A percentile compares a stretch with the other conserved stretches of the same genome.
Evolutionary conservation across 2,113 vertebrate genomes (phyloP).

Genomic region (Aldabrachelys gigantea): DNA sequence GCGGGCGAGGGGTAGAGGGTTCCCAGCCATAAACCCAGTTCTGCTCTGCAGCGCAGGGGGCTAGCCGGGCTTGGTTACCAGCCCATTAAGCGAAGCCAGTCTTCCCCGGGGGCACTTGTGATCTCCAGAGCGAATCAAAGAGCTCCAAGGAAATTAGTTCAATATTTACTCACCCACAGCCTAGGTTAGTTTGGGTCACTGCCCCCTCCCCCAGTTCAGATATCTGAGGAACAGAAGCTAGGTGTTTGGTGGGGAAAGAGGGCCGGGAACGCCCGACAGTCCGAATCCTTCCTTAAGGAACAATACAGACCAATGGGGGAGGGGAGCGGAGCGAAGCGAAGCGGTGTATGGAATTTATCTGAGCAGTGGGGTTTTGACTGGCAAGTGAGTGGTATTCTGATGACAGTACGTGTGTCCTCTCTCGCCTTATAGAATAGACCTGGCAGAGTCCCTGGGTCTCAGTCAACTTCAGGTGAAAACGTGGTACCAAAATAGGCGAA

Average conservation of each 20-base stretch:
- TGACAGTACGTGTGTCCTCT: background rate
- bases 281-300: background rate
- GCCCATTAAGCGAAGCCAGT: too few species aligned
- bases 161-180: too few species aligned
- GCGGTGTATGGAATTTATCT: too few species aligned
- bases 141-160: too few species aligned
- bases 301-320: background rate
- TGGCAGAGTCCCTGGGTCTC: constrained; percentile 97
- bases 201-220: background rate
- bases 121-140: too few species aligned
- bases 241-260: too few species aligned
- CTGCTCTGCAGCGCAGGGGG: background rate
- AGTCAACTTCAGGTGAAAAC: constrained; percentile 99
- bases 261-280: too few species aligned
- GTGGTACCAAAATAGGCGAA: constrained; percentile 99
- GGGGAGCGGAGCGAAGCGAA: constrained; percentile 83
- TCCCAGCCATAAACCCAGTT: background rate
- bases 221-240: too few species aligned
- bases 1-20: accelerated
- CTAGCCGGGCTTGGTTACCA: too few species aligned
- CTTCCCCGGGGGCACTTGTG: too few species aligned
- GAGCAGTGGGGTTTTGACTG: too few species aligned
- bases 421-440: constrained; percentile 90
- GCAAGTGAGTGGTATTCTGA: background rate
- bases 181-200: too few species aligned